Conservation (phyloP, 2,888 invertebrate genomes). For the Gandaritis pyraliata region DNA sequence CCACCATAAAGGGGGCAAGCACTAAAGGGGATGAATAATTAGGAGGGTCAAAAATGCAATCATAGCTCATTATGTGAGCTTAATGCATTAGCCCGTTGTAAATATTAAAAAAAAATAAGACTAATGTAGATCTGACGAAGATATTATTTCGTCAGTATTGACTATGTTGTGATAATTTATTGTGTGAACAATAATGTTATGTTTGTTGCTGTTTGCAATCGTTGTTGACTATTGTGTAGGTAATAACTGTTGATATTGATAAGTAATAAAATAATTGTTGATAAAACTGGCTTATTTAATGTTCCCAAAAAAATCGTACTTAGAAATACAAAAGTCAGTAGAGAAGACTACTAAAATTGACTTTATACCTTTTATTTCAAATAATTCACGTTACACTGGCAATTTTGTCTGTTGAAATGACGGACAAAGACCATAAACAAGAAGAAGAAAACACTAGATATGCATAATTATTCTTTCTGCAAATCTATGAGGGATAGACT, state of each 20-base stretch:
- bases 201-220: conserved; percentile 69
- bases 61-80: conserved; percentile 59
- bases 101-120: conserved; percentile 54
- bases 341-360: too few species aligned
- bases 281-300: not conserved
- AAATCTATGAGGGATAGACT: too few species aligned
- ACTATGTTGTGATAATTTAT: conserved; percentile 79
- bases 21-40: conserved; percentile 57
- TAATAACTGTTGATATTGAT: conserved; percentile 75
- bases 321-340: too few species aligned
- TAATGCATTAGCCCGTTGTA: conserved; percentile 56
- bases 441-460: too few species aligned
- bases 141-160: conserved; percentile 65
- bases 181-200: conserved; percentile 69
- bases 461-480: too few species aligned
- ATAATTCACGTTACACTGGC: too few species aligned
- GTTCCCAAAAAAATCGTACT: not conserved
- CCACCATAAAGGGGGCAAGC: conserved; percentile 85
- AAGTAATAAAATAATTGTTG: conserved; percentile 39
- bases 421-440: too few species aligned
- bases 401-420: too few species aligned
- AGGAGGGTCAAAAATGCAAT: conserved; percentile 29
- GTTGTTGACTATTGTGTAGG: conserved; percentile 79
- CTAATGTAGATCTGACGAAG: conserved; percentile 69
- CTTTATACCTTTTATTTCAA: too few species aligned